A percentile compares a stretch with the other conserved stretches of the same genome.
phyloP scores from a whole-genome alignment of 2,113 vertebrate species.

The Gallinago undulata region DNA sequence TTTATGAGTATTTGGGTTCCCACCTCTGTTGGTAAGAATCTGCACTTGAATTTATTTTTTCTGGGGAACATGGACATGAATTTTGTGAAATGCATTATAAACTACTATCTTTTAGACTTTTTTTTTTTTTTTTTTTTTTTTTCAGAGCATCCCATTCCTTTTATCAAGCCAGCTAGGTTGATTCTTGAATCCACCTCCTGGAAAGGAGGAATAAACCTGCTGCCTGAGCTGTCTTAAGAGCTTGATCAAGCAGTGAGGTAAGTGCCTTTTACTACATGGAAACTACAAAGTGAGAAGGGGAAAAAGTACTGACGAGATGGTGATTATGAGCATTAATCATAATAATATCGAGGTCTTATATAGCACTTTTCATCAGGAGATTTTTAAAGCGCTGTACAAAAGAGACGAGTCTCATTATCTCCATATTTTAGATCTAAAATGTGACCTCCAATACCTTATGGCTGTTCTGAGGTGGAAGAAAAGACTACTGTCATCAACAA shows the following conservation, averaged over 20 bases:
- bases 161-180: conserved; percentile 41
- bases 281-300: conserved; percentile 64
- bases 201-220: conserved; percentile 53
- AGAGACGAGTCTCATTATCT: conserved; percentile 49
- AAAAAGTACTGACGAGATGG: conserved; percentile 55
- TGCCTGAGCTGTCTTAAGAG: conserved; percentile 61
- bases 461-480: neutral
- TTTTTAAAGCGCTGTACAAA: conserved; percentile 51
- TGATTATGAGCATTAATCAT: conserved; percentile 69
- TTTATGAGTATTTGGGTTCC: neutral
- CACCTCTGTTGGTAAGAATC: neutral
- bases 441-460: neutral
- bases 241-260: conserved; percentile 67
- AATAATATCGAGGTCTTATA: conserved; percentile 47
- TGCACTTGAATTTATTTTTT: neutral
- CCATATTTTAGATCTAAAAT: conserved; percentile 50
- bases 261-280: conserved; percentile 61
- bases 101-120: too few relatives aligned
- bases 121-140: neutral
- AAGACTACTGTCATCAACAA: conserved; percentile 4
- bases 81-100: neutral
- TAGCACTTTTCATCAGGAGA: conserved; percentile 63
- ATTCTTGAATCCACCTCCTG: conserved; percentile 61
- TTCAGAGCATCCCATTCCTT: neutral
- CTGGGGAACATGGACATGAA: neutral